phyloP scores from a whole-genome alignment of 64 coral and sea anemone species.

The Dendrophyllia cribrosa region DNA sequence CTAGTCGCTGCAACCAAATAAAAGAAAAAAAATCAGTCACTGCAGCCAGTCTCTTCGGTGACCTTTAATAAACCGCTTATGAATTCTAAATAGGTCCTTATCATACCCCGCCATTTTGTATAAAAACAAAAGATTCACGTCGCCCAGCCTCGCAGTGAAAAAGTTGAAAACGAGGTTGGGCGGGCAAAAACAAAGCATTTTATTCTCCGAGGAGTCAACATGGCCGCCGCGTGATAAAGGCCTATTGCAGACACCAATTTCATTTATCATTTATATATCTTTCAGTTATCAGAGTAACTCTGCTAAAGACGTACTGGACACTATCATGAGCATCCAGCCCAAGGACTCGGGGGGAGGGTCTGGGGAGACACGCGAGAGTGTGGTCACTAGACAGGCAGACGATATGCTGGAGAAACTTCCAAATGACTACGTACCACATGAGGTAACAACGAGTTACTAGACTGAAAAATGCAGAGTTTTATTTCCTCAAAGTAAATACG shows the following conservation, averaged over 20 bases:
- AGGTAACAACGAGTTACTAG: slow-evolving; percentile 37
- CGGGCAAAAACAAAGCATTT: no score
- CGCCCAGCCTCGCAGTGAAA: no score
- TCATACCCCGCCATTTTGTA: no score
- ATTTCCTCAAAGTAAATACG: background rate
- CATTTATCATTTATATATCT: background rate
- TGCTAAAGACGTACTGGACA: slow-evolving; percentile 94
- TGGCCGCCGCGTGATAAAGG: no score
- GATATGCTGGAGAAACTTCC: slow-evolving; percentile 99
- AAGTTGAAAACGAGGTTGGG: no score
- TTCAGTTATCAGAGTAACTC: slow-evolving; percentile 96
- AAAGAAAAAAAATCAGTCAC: no score
- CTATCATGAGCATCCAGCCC: slow-evolving; percentile 98
- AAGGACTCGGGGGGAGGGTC: slow-evolving; percentile 95
- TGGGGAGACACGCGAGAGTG: slow-evolving; percentile 96
- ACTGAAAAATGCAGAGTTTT: background rate
- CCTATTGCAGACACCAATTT: background rate
- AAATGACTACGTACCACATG: slow-evolving; percentile 94
- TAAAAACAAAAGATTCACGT: no score
- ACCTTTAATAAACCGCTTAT: no score
- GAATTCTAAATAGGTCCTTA: no score
- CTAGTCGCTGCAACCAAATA: no score
- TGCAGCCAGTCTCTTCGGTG: no score
- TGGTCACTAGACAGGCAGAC: slow-evolving; percentile 88
- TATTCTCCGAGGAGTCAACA: no score